Base-by-base conservation (phyloP, 1,140 invertebrate genomes). In the Paralvinella palmiformis region DNA sequence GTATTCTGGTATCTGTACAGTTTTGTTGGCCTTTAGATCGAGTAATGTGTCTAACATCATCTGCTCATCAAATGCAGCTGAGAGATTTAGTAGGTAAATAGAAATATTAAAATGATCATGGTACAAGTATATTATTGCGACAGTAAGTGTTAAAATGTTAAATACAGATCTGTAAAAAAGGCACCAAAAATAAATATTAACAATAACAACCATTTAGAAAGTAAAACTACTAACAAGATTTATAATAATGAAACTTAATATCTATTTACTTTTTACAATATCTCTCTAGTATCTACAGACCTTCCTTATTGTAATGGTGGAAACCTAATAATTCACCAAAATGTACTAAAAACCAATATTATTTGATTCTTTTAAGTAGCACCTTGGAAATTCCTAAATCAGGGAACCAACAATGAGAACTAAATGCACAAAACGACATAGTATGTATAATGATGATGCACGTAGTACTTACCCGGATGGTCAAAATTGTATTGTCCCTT, bases 401-500 rank as follows among this genome's bases (percentile, higher is more conserved):
- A n/a, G n/a, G n/a, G n/a, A n/a, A n/a, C n/a, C n/a, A n/a, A n/a
- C n/a, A n/a, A n/a, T n/a, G n/a, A n/a, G n/a, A n/a, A n/a, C n/a
- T n/a, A n/a, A n/a, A n/a, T n/a, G n/a, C n/a, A n/a, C n/a, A n/a
- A n/a, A n/a, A n/a, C n/a, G n/a, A n/a, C n/a, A n/a, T n/a, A n/a
- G n/a, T n/a, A n/a, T n/a, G n/a, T n/a, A 10, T 13, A 41, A 13
- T 41, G 37, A n/a, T 10, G 37, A 41, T 41, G n/a, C n/a, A 41
- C 10, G 10, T 10, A 41, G n/a, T 22, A 44, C 65, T 63, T 79
- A 87, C 86, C 84, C 29, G 96, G 96, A 84, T 99, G 96, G 82
- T 99, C 96, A 83, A 98, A 99, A 83, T 99, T 96, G 73, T 91
- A 98, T 65, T 91, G 86, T 53, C 96, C 95, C 72, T 89, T 89